Conservation (phyloP, 2,113 vertebrate genomes). For the Pituophis catenifer region DNA sequence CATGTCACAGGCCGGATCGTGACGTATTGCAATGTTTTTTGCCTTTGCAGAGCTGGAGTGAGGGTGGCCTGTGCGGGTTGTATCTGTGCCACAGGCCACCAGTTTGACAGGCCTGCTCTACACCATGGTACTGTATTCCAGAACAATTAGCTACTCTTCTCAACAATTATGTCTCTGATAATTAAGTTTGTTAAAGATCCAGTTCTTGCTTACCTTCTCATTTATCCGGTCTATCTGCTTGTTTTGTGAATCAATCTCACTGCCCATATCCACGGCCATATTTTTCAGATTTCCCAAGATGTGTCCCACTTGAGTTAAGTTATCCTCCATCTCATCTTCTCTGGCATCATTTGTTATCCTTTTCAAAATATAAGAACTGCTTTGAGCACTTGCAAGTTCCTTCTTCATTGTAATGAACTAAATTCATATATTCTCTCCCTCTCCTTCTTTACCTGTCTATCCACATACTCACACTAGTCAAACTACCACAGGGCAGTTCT, state of each 20-base stretch:
- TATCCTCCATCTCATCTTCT: conserved; percentile 98
- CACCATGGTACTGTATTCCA: neutral
- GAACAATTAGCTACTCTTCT: neutral
- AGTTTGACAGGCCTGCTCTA: neutral
- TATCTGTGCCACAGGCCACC: too few species aligned
- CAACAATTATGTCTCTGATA: neutral
- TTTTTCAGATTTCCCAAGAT: conserved; percentile 90
- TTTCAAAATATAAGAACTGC: conserved; percentile 17
- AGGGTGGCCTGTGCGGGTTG: too few species aligned
- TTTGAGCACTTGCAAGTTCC: conserved; percentile 5
- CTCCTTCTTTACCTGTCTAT: neutral
- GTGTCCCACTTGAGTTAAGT: conserved; percentile 85
- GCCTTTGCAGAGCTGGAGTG: too few species aligned
- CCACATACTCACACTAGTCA: neutral
- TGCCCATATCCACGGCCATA: conserved; percentile 94
- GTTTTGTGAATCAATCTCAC: conserved; percentile 91
- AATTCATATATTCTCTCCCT: neutral
- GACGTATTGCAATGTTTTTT: too few species aligned
- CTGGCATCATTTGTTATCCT: conserved; percentile 93
- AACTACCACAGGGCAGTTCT: neutral
- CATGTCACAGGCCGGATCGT: too few species aligned
- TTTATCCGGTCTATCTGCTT: conserved; percentile 83
- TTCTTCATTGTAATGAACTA: neutral
- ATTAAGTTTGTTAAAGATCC: neutral
- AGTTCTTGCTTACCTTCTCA: conserved; percentile 76